Evolutionary conservation across 2,797 vertebrate species (phyloP), one percentile per base, ranked within the genome.

Genomic region (Coregonus suidteri): DNA sequence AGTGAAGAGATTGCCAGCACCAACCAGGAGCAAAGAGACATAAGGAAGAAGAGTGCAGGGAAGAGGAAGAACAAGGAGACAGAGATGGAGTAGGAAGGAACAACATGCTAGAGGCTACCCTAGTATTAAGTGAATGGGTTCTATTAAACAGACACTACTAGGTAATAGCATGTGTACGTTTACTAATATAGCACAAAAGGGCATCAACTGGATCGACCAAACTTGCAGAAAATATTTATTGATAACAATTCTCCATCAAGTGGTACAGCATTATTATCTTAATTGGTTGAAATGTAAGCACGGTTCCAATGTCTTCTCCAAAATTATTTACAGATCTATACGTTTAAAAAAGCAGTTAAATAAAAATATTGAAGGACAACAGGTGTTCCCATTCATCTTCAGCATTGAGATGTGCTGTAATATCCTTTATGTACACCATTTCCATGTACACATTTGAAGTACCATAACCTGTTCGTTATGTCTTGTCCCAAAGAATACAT

Each of bases 31-130:
- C 87, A 91, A 76, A 93, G 56, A 82, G 89, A 90, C 35, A 87
- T 84, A 76, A 93, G 90, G 85, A 95, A 92, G 87, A 94, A 93
- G 75, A 93, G 71, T 54, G 79, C 88, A 70, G 87, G 81, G 31
- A 95, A 94, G 85, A 93, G 82, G 88, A 94, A 93, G 79, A 93
- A 74, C 77, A 93, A 82, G 87, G 87, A 92, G 47, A 88, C 87
- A 68, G 82, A 84, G 54, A 56, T 78, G 87, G 86, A 91, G 80
- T 88, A 86, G 88, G 54, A 25, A 25, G 20, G 59, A 25, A 64
- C 6, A 20, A 62, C n/a, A 6, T 64, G 59, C 20, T 59, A 59
- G 54, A 59, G 54, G 54, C 54, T 25, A 64, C 59, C 9, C 20
- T 30, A 25, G 7, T 25, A 64, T 20, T 11, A 30, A 3, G n/a